Evolutionary conservation across 2,888 invertebrate species (phyloP), one percentile per base, ranked within the genome.

Genomic region (Megaustenia siamemsis): DNA sequence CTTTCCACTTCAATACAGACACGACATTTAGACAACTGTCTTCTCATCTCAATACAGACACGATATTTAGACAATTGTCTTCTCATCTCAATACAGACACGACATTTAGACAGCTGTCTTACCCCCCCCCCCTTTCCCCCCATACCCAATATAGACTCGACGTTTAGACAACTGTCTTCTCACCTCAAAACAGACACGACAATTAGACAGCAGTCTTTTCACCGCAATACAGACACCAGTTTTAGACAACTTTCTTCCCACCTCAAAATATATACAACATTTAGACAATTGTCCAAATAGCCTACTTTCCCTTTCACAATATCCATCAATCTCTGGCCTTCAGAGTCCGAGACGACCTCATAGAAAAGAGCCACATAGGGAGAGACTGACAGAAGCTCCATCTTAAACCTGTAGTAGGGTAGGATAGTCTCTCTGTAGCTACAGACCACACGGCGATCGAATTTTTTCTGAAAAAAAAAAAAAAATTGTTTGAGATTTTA

Each of bases 351-450:
- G 28, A 71, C 35, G 8, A 81, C 81, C 40, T 81, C 81, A 71
- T 53, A 81, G 56, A 71, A 81, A 8, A 81, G 71, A 12, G n/a
- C 56, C 6, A 81, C 81, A n/a, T 81, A 81, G 71, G 81, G 81
- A 5, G 69, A 53, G 56, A 81, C 40, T 12, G 81, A 81, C 1
- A 81, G 0, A 1, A 81, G 38, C n/a, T 81, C 81, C 40, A 38
- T 18, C n/a, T 81, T 81, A 21, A 71, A 49, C 18, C 81, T 69
- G 71, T 56, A 56, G n/a, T 81, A 81, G 0, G 81, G 71, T 8
- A 66, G 56, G 1, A 40, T 56, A n/a, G n/a, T 60, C n/a, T 40
- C n/a, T 60, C 40, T 77, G n/a, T 77, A 77, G 35, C 5, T 38
- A 40, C 77, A 77, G 15, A 24, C 40, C 60, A 77, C 24, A n/a